Evolutionary conservation across 1,140 invertebrate species (phyloP).

Genomic region (Holotrichia oblita): DNA sequence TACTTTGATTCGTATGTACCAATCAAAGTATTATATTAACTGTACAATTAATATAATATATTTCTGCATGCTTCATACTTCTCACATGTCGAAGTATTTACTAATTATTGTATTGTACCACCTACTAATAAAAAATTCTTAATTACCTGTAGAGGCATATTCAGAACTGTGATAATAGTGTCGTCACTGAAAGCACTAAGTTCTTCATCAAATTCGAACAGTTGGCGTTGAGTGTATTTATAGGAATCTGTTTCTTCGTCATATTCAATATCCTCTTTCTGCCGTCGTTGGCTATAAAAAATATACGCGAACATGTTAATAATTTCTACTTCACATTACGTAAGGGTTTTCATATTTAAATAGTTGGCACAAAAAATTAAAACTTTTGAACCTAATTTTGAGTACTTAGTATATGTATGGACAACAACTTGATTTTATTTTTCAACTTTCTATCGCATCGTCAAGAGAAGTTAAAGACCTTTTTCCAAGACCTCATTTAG

Average conservation of each 20-base stretch:
- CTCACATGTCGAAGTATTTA: no score
- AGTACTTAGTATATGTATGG: no score
- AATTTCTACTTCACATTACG: background rate
- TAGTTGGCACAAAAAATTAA: background rate
- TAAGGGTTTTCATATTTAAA: background rate
- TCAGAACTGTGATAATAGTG: background rate
- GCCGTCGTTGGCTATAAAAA: background rate
- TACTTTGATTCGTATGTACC: no score
- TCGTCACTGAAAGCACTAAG: background rate
- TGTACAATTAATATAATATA: no score
- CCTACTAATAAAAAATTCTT: background rate
- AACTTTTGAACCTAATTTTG: no score
- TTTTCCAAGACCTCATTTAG: no score
- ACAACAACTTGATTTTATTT: no score
- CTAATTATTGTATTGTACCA: no score
- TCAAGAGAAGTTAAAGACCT: no score
- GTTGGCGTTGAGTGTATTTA: background rate
- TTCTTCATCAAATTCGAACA: background rate
- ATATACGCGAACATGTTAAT: background rate
- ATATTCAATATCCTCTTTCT: conserved; percentile 10
- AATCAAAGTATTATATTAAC: no score
- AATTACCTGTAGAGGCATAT: background rate
- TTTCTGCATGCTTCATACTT: no score
- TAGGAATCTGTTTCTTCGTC: background rate
- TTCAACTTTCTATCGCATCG: no score